These are phyloP conservation scores for Anolis sagrei DNA, from an alignment of 2,113 vertebrate genomes.

Conservation along the genomic window DNA sequence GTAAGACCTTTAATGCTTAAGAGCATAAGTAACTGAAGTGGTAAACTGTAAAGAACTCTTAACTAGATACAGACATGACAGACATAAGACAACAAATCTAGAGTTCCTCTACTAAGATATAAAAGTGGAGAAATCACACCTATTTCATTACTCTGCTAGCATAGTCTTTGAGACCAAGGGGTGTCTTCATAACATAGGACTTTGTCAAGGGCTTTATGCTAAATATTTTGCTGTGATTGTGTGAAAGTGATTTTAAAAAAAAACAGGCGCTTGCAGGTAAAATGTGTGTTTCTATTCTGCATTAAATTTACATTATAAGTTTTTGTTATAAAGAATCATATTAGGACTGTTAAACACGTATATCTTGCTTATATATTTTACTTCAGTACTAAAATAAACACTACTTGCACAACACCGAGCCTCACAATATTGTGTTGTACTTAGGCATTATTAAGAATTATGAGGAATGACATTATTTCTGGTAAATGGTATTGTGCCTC, in stretches of 20 bases:
- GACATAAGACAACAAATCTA: no score
- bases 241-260: not conserved
- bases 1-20: no score
- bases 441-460: not conserved
- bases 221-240: not conserved
- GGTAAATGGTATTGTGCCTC: not conserved
- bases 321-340: not conserved
- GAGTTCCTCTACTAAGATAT: no score
- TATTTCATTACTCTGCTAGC: no score
- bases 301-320: not conserved
- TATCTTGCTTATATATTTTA: not conserved
- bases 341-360: not conserved
- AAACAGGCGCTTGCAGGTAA: not conserved
- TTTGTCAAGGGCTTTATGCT: not conserved
- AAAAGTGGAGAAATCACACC: no score
- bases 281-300: not conserved
- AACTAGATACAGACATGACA: no score
- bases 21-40: no score
- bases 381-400: not conserved
- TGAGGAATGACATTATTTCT: not conserved
- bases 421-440: no score
- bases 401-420: no score
- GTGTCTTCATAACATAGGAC: not conserved
- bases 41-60: no score
- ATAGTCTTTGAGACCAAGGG: no score